Evolutionary conservation across 1,140 invertebrate species (phyloP).

Genomic region (Hormaphis cornu): DNA sequence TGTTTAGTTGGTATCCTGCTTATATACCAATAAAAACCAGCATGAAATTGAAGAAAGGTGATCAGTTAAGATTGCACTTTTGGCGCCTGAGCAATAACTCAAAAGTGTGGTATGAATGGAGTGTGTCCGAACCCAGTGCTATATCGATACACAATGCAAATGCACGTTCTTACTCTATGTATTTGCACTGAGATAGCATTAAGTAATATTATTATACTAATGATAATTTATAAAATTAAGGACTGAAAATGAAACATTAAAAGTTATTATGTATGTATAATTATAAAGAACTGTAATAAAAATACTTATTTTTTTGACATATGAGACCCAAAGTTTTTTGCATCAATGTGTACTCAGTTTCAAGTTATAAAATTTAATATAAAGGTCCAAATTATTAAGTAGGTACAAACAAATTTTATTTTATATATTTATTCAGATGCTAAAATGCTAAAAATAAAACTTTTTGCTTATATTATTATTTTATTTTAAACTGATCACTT

Average conservation of each 20-base stretch:
- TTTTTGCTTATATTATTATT: no score
- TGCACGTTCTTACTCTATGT: constrained; percentile 44
- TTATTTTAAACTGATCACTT: no score
- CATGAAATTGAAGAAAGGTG: constrained; percentile 56
- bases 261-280: no score
- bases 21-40: constrained; percentile 69
- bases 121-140: constrained; percentile 56
- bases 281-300: no score
- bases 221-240: not conserved
- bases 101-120: constrained; percentile 97
- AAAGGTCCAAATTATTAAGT: no score
- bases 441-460: no score
- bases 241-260: not conserved
- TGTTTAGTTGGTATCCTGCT: constrained; percentile 97
- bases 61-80: constrained; percentile 69
- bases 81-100: constrained; percentile 69
- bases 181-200: not conserved
- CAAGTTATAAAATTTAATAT: no score
- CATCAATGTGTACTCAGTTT: no score
- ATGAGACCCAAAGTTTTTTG: no score
- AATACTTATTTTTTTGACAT: no score
- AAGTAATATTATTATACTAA: not conserved
- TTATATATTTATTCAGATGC: no score
- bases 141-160: constrained; percentile 68
- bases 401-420: no score